Base-by-base conservation (phyloP, 1,140 invertebrate species). In the Elysia chlorotica region DNA sequence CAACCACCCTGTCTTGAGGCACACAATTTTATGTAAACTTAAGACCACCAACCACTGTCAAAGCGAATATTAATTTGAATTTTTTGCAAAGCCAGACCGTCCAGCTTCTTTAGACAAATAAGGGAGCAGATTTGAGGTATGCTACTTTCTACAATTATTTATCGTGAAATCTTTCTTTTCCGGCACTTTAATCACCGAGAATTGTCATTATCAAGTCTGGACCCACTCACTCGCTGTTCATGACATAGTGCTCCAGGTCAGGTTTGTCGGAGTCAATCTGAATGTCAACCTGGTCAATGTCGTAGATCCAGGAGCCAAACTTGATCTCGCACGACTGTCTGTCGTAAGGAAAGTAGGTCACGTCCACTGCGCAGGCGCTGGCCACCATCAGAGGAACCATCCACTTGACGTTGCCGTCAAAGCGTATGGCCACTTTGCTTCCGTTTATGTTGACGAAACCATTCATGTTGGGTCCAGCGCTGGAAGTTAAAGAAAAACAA, bases 261-360 rank as follows among this genome's bases (percentile, higher is more conserved):
- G 81, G 79, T 54, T 74, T 48, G 10, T 65, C 28, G 2, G 75
- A 36, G 4, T 76, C 70, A n/a, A 78, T 41, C 0, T 69, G 65
- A 0, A 87, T 71, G 69, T 87, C 81, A 2, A 96, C 93, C 91
- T 96, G 93, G 87, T 94, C 93, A 57, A 96, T 96, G 83, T 99
- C 96, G 86, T 99, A 99, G 1, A 96, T 97, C 98, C 97, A 99
- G 0, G 96, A 98, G 3, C 97, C 97, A 82, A 99, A 98, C 88
- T 96, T 96, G 93, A 99, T 96, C 87, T 95, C 93, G 88, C 97
- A 99, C 33, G 93, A 94, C 87, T 99, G 96, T 87, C 96, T 92
- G 89, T 98, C 97, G 85, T 98, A 99, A 0, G 96, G 96, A 88
- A 99, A 86, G 73, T 79, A 86, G 3, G 79, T 85, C 28, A 85